These are phyloP conservation scores for Andrena minutula DNA, from an alignment of 2,888 invertebrate species.

Conservation along the genomic window DNA sequence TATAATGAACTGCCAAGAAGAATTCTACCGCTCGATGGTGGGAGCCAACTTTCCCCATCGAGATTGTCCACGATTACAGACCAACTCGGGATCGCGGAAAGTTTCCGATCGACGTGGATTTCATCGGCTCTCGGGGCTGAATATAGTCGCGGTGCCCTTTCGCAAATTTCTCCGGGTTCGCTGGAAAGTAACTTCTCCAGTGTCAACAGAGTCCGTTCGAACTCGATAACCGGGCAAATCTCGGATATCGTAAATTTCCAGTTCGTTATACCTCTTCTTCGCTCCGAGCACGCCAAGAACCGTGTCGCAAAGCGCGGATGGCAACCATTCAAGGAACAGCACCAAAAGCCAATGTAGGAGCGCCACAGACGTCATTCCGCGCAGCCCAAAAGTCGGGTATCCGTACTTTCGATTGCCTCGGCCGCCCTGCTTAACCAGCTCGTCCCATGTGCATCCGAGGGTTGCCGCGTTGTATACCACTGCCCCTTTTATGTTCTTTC, in stretches of 20 bases:
- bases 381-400: conserved; percentile 79
- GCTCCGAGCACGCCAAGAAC: conserved; percentile 67
- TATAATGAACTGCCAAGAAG: neutral
- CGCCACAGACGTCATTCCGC: conserved; percentile 76
- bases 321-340: conserved; percentile 79
- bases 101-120: conserved; percentile 3
- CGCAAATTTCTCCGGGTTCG: neutral
- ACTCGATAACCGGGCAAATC: neutral
- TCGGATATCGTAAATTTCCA: conserved; percentile 20
- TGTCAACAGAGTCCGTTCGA: neutral
- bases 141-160: neutral
- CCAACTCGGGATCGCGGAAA: too few species aligned
- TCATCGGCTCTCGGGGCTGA: neutral
- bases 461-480: conserved; percentile 75
- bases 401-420: conserved; percentile 73
- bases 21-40: neutral
- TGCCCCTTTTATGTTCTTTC: conserved; percentile 27
- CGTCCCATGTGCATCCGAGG: conserved; percentile 78
- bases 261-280: conserved; percentile 75
- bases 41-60: neutral
- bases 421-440: conserved; percentile 74
- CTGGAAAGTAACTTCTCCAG: neutral
- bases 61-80: conserved; percentile 2
- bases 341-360: conserved; percentile 76
- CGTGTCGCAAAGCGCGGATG: conserved; percentile 77